Evolutionary conservation across 2,113 vertebrate genomes (phyloP).

Genomic region (Pelmatolapia mariae): DNA sequence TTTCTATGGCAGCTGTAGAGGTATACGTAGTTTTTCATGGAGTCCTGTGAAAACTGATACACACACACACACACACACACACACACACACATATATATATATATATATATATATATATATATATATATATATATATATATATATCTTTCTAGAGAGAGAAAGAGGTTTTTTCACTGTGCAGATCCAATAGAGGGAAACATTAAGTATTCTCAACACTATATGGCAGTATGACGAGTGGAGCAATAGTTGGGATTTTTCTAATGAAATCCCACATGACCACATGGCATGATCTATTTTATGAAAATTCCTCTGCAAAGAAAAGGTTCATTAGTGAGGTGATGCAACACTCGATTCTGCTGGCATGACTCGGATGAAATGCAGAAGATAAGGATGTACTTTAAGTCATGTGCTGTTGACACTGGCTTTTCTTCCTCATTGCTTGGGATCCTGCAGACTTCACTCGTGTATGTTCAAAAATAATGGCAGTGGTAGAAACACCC

Average conservation of each 20-base stretch:
- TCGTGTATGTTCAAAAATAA: neutral
- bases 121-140: fast-evolving
- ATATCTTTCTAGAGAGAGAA: neutral
- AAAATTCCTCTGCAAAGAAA: neutral
- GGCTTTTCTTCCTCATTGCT: neutral
- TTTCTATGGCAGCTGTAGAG: neutral
- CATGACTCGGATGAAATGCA: neutral
- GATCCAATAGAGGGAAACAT: neutral
- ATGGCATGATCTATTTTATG: neutral
- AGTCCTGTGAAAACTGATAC: neutral
- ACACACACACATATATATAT: neutral
- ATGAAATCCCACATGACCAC: neutral
- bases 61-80: no score
- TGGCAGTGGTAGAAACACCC: neutral
- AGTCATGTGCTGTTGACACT: neutral
- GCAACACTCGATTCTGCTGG: neutral
- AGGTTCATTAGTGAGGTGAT: neutral
- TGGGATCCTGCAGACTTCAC: neutral
- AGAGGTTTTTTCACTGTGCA: neutral
- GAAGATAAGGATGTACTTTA: neutral
- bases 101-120: fast-evolving
- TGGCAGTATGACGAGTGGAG: neutral
- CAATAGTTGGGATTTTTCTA: neutral
- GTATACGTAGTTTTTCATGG: neutral
- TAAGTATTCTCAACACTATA: neutral